A percentile compares a stretch with the other conserved stretches of the same genome.
These are phyloP conservation scores for Ormia ochracea DNA, from an alignment of 2,888 invertebrate species.

Conservation along the genomic window DNA sequence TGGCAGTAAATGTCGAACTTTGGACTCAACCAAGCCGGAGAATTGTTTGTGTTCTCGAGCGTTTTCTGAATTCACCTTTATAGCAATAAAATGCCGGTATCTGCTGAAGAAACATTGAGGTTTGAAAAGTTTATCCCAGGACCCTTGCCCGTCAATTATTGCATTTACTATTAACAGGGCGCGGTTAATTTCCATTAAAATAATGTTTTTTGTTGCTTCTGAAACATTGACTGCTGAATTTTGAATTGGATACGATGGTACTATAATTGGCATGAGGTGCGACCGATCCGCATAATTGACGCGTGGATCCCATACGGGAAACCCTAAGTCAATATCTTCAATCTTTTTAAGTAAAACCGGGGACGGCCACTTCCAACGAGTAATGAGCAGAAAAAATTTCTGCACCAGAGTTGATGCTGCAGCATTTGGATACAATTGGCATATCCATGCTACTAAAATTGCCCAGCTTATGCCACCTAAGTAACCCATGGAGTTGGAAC, in stretches of 20 bases:
- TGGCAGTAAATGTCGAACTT: constrained; percentile 91
- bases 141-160: constrained; percentile 88
- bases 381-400: constrained; percentile 99
- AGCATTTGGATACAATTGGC: constrained; percentile 98
- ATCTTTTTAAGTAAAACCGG: constrained; percentile 97
- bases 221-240: constrained; percentile 99
- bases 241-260: constrained; percentile 99
- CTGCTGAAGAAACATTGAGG: constrained; percentile 92
- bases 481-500: constrained; percentile 98
- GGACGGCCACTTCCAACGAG: constrained; percentile 99
- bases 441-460: constrained; percentile 98
- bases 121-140: constrained; percentile 96
- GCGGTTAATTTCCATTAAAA: constrained; percentile 92
- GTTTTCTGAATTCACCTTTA: constrained; percentile 87
- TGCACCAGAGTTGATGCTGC: constrained; percentile 95
- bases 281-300: constrained; percentile 93
- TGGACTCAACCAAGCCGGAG: constrained; percentile 95
- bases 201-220: constrained; percentile 92
- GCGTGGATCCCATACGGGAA: constrained; percentile 98
- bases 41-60: constrained; percentile 95
- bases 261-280: constrained; percentile 99
- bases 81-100: constrained; percentile 90
- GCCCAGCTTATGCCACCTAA: constrained; percentile 99
- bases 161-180: constrained; percentile 87
- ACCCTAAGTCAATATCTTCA: constrained; percentile 90